Evolutionary conservation across 2,888 invertebrate species (phyloP).

Genomic region (Ceriagrion tenellum): DNA sequence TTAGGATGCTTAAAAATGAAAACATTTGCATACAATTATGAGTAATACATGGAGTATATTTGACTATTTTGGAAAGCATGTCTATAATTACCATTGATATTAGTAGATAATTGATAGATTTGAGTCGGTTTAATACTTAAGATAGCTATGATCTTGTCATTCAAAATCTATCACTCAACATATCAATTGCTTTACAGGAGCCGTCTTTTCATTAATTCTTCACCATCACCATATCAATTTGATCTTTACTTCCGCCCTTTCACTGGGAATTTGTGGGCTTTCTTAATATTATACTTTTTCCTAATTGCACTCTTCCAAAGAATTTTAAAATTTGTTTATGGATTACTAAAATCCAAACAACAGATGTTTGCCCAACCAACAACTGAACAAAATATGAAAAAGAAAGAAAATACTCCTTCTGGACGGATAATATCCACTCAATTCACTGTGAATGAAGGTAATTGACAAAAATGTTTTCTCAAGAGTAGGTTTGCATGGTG

Average conservation of each 20-base stretch:
- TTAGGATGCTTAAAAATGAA: too few species aligned
- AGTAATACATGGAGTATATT: too few species aligned
- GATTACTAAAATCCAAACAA: not conserved
- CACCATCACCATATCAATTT: conserved; percentile 39
- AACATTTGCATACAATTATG: too few species aligned
- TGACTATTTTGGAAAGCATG: too few species aligned
- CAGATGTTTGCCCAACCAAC: too few species aligned
- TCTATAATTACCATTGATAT: too few species aligned
- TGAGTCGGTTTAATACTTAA: too few species aligned
- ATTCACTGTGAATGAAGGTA: not conserved
- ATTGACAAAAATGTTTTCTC: not conserved
- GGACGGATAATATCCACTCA: not conserved
- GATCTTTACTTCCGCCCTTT: conserved; percentile 60
- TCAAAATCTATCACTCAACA: not conserved
- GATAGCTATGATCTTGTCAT: too few species aligned
- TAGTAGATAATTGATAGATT: too few species aligned
- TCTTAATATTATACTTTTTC: not conserved
- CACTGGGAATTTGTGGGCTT: conserved; percentile 4
- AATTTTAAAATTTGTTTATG: not conserved
- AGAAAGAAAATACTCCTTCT: not conserved
- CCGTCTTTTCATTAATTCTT: conserved; percentile 31
- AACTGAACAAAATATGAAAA: not conserved
- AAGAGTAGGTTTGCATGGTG: too few species aligned
- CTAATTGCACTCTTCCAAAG: not conserved
- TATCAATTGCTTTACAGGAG: conserved; percentile 31